Base-by-base conservation (phyloP, 2,113 vertebrate genomes). In the Tetrao urogallus region DNA sequence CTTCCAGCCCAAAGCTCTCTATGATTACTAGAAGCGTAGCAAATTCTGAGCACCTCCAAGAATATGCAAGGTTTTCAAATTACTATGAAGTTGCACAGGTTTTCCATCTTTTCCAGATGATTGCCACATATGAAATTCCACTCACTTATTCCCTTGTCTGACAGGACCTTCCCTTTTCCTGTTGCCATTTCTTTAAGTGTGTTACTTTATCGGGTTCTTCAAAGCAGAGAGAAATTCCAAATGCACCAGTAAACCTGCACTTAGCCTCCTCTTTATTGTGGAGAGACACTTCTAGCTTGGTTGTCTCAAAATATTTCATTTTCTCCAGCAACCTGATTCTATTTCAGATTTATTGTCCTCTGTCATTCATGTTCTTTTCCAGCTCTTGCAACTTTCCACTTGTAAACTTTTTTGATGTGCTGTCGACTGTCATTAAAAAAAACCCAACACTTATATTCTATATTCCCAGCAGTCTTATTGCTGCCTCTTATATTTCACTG, bases 351-450 rank as follows among this genome's bases (percentile, higher is more conserved):
- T 88, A 38, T 48, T 11, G 8, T 47, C 74, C 34, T 82, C 73
- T 74, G 17, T 52, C 47, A 60, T 9, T 82, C 75, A 50, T 42
- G 47, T 57, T 94, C 67, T 89, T 92, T 82, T 27, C 22, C 79
- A 84, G 65, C 58, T 91, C 32, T 56, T 54, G 52, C 60, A 90
- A 7, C 76, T 90, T 91, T 69, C 30, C 40, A 34, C 60, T 83
- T 80, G 75, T 70, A 43, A 96, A 67, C 20, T 52, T 50, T 87
- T 43, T 80, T 65, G 84, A 70, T 57, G 38, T 72, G 63, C 81
- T 76, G 43, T 64, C 82, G 84, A 4, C 18, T 60, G 7, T 65
- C 66, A 66, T 14, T 70, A 80, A 60, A 90, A 43, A 80, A 67
- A 72, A 15, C 80, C 30, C 34, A 82, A 18, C 36, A 70, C 60